Base-by-base conservation (phyloP, 2,888 invertebrate species). In the Neoascia interrupta region DNA sequence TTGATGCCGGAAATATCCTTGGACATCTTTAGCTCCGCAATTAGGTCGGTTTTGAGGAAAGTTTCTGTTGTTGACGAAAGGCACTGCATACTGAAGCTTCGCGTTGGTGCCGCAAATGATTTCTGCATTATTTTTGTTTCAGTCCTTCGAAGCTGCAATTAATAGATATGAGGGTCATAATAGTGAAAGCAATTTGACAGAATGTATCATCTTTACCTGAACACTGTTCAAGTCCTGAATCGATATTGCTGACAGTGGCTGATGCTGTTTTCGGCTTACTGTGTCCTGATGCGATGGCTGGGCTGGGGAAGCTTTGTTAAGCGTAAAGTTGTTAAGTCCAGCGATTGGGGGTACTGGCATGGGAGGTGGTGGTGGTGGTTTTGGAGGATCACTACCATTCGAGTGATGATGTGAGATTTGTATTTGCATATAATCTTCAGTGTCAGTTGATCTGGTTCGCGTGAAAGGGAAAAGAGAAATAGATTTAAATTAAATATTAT, bases 1-100 rank as follows among this genome's bases (percentile, higher is more conserved):
- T 95, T 95, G 60, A 97, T 96, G n/a, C 97, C 97, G 1, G 95
- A 94, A 80, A 97, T 96, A 86, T 97, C 96, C 88, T 94, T 96
- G 41, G 96, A 96, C 90, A 96, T 93, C 88, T 97, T 97, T 74
- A 97, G 89, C 86, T 97, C 97, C 45, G 96, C 97, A 81, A 97
- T 97, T 47, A 97, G 90, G 87, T 97, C 96, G 19, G 93, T 95
- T 88, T 96, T 96, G 83, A 93, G 90, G 89, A 93, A 95, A 43
- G 93, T 92, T 81, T 94, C 94, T 39, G 90, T 90, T 75, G 91
- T 90, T 69, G 91, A 92, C 63, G 93, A 91, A 34, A 93, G 87
- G 83, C 93, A 93, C 87, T 94, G 94, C 87, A 95, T 91, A 84
- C 94, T 94, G 84, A 95, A 92, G 83, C 94, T 94, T 60, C 95